Evolutionary conservation across 2,888 invertebrate species (phyloP), one percentile per base, ranked within the genome.

Genomic region (Sympetrum striolatum): DNA sequence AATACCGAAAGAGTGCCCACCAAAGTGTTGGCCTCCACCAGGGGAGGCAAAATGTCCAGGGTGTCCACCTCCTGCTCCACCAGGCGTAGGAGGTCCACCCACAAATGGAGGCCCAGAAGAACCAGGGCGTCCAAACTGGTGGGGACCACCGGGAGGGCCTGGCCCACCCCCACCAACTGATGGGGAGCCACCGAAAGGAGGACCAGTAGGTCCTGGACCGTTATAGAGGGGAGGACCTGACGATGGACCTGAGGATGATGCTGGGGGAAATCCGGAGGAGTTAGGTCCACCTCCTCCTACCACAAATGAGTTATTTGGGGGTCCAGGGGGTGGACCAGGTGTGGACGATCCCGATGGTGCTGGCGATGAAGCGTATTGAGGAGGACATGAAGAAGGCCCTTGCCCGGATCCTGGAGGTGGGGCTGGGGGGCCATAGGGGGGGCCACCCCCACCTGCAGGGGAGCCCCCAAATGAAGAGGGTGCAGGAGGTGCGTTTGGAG

Each of bases 291-390:
- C 90, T 81, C 80, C 80, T 82, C 90, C 90, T 82, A 81, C 90
- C n/a, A 81, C 81, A 64, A 90, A 90, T 44, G 90, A 90, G 95
- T 94, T 91, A 94, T 95, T 90, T 94, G 94, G 92, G 95, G 96
- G 96, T 90, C 92, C 92, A 73, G 92, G 92, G 90, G 95, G 95
- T 37, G 96, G 97, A 91, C 97, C 97, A 14, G 98, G 97, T 79
- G 98, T 97, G 92, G 97, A 97, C 90, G 96, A 96, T 93, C 96
- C 97, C 93, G 96, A 97, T 92, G 97, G 97, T 93, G 96, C 97
- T 93, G 98, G 98, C 92, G 97, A 97, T 93, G 97, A 97, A 92
- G 97, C 97, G 94, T 97, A 98, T 95, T 96, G 97, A 93, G 96
- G 97, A 73, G 93, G 92, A 91, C 91, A 91, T 64, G 91, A 91